Base-by-base conservation (phyloP, 2,797 vertebrate species). In the Alcedo atthis region DNA sequence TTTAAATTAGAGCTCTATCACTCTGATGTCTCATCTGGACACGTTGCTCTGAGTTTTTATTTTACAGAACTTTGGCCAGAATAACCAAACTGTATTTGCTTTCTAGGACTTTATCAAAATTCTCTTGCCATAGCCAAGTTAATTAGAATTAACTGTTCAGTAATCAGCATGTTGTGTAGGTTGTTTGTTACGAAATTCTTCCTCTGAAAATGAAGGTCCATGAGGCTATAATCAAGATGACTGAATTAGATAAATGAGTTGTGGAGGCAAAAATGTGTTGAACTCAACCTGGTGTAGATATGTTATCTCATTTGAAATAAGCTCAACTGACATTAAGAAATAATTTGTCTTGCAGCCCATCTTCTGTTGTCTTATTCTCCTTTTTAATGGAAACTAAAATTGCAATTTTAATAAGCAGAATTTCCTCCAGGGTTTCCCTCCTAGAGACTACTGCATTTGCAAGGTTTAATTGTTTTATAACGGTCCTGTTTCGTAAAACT, bases 381-480 rank as follows among this genome's bases (percentile, higher is more conserved):
- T 97, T 98, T 97, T 98, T 98, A 98, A 98, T 98, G 98, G 98
- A 98, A 98, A 98, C 97, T 97, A 98, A 98, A 98, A 98, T 98
- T 98, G 97, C 97, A 97, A 95, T 98, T 98, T 98, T 98, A 98
- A 98, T 98, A 98, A 98, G 97, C 97, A 98, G 97, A 97, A 97
- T 98, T 98, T 98, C 97, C 98, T 98, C 97, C 58, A 98, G 98
- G 98, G 97, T 97, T 97, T 97, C 95, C 92, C 93, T 98, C 97
- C 97, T 97, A 95, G 98, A 98, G 98, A 98, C 97, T 97, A 95
- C 96, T 97, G 94, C 95, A 97, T 98, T 98, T 97, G 96, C 97
- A 97, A 97, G 96, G 96, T 98, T 98, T 98, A 98, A 98, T 98
- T 98, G 98, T 98, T 98, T 98, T 98, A 97, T 98, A 98, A 98